These are phyloP conservation scores for Barypeithes pellucidus DNA, from an alignment of 2,888 invertebrate species.

Conservation along the genomic window DNA sequence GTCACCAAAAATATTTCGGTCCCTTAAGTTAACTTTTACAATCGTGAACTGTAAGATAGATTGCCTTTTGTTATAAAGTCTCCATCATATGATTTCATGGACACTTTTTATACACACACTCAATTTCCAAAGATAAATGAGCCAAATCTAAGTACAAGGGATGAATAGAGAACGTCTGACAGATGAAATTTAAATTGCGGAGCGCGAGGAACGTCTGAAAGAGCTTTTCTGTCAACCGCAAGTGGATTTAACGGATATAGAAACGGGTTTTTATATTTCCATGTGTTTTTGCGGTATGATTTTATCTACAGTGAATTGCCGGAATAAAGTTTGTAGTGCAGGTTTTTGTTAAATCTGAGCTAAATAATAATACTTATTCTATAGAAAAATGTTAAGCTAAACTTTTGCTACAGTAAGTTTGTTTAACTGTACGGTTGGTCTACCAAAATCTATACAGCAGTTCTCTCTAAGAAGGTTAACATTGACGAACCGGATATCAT, in stretches of 20 bases:
- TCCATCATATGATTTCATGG: constrained; percentile 11
- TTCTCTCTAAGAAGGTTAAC: too few species aligned
- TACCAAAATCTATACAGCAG: too few species aligned
- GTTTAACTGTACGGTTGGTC: too few species aligned
- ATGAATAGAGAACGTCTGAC: constrained; percentile 50
- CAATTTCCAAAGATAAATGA: constrained; percentile 51
- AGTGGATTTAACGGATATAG: constrained; percentile 45
- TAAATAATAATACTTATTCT: not conserved
- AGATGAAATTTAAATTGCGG: constrained; percentile 52
- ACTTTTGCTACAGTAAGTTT: too few species aligned
- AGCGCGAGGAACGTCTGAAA: constrained; percentile 42
- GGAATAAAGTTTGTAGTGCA: not conserved
- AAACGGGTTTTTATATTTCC: constrained; percentile 40
- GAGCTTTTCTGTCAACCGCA: constrained; percentile 51
- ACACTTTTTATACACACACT: constrained; percentile 41
- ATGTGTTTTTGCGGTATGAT: constrained; percentile 38
- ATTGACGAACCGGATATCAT: too few species aligned
- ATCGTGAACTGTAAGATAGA: not conserved
- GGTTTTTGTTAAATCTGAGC: not conserved
- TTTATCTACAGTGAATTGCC: constrained; percentile 13
- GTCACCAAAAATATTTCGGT: too few species aligned
- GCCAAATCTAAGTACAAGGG: constrained; percentile 51
- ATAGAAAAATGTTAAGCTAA: too few species aligned
- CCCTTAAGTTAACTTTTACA: not conserved
- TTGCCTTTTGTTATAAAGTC: constrained; percentile 15